Evolutionary conservation across 2,888 invertebrate genomes (phyloP).

Genomic region (Isotomurus palustris): DNA sequence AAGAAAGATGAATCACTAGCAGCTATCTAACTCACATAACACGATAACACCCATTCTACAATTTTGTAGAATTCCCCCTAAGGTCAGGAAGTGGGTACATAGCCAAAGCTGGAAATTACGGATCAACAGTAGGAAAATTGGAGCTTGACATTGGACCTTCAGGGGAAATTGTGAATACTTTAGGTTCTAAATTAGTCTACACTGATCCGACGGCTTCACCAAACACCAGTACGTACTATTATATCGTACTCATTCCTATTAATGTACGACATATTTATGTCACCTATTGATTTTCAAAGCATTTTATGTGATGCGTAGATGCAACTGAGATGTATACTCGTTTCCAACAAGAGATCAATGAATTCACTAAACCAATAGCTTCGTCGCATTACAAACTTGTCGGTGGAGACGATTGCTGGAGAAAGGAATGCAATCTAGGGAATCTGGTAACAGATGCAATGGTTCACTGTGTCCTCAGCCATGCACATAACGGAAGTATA

Average conservation of each 20-base stretch:
- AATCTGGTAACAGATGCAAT: constrained; percentile 41
- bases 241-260: no score
- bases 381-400: no score
- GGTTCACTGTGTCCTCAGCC: constrained; percentile 44
- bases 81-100: constrained; percentile 22
- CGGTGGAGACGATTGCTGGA: constrained; percentile 6
- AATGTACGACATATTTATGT: no score
- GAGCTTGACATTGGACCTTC: constrained; percentile 12
- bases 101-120: constrained; percentile 36
- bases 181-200: neutral
- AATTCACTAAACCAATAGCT: no score
- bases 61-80: constrained; percentile 20
- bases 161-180: constrained; percentile 3
- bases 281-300: no score
- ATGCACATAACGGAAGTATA: constrained; percentile 16
- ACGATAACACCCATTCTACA: neutral
- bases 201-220: neutral
- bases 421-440: constrained; percentile 40
- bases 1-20: neutral
- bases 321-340: no score
- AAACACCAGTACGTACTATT: no score
- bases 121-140: constrained; percentile 36
- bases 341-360: no score
- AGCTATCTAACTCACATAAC: neutral
- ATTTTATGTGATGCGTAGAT: no score